A percentile compares a stretch with the other conserved stretches of the same genome.
Evolutionary conservation across 2,113 vertebrate species (phyloP).

Genomic region (Carassius carassius): DNA sequence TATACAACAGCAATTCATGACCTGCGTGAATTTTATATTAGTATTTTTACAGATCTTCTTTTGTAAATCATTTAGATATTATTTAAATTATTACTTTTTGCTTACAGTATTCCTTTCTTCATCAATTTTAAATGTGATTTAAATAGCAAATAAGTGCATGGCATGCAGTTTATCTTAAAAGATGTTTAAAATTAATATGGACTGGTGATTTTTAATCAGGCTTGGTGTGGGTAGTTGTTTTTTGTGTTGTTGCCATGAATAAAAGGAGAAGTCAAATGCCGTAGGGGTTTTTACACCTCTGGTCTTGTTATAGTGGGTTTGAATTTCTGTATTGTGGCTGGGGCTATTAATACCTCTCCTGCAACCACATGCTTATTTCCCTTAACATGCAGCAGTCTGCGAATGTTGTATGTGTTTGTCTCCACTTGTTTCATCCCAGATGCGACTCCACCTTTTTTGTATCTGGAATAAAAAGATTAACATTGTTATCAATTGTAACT

Average conservation of each 20-base stretch:
- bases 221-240: neutral
- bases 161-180: too few relatives aligned
- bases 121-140: too few relatives aligned
- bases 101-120: too few relatives aligned
- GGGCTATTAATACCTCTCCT: constrained; percentile 74
- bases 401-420: constrained; percentile 79
- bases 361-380: constrained; percentile 84
- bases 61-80: too few relatives aligned
- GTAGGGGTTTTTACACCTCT: neutral
- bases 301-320: neutral
- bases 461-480: constrained; percentile 65
- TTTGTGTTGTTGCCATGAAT: neutral
- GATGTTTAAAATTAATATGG: neutral
- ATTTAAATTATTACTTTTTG: too few relatives aligned
- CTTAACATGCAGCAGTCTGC: constrained; percentile 83
- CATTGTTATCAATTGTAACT: neutral
- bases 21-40: too few relatives aligned
- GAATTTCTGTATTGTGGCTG: constrained; percentile 15
- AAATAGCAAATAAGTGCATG: too few relatives aligned
- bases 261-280: neutral
- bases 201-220: neutral
- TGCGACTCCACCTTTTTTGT: constrained; percentile 82
- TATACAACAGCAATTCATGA: too few relatives aligned
- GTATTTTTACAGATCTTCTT: too few relatives aligned
- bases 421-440: constrained; percentile 84